Evolutionary conservation across 1,140 invertebrate genomes (phyloP).

Genomic region (Trachelipus rathkii): DNA sequence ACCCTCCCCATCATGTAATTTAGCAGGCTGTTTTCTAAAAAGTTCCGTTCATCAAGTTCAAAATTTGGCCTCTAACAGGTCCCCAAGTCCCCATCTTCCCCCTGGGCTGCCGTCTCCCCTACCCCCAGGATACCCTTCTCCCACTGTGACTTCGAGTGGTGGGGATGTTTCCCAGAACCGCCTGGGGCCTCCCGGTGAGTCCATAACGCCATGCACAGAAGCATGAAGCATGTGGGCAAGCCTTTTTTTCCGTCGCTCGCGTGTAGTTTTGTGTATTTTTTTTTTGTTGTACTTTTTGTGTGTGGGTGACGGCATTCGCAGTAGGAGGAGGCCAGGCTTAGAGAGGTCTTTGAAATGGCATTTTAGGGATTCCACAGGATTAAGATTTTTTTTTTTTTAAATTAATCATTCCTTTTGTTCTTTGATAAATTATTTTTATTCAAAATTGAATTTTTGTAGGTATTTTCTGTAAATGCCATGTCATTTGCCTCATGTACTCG

Average conservation of each 20-base stretch:
- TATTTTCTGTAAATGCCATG: not conserved
- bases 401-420: not conserved
- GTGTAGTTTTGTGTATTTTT: not conserved
- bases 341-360: not conserved
- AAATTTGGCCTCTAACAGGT: constrained; percentile 1
- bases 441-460: not conserved
- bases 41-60: not conserved
- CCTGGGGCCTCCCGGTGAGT: constrained; percentile 8
- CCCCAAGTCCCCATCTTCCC: constrained; percentile 6
- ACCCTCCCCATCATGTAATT: constrained; percentile 2
- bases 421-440: too few species aligned
- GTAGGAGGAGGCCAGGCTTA: not conserved
- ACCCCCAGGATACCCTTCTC: not conserved
- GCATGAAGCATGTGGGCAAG: constrained; percentile 10
- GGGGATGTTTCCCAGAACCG: not conserved
- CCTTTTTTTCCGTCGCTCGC: not conserved
- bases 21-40: not conserved
- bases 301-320: not conserved
- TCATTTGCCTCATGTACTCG: too few species aligned
- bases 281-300: not conserved
- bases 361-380: not conserved
- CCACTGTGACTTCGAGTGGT: not conserved
- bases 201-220: constrained; percentile 8
- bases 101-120: constrained; percentile 2
- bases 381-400: not conserved